phyloP scores from a whole-genome alignment of 2,113 vertebrate genomes.

The Eupsittula cactorum region DNA sequence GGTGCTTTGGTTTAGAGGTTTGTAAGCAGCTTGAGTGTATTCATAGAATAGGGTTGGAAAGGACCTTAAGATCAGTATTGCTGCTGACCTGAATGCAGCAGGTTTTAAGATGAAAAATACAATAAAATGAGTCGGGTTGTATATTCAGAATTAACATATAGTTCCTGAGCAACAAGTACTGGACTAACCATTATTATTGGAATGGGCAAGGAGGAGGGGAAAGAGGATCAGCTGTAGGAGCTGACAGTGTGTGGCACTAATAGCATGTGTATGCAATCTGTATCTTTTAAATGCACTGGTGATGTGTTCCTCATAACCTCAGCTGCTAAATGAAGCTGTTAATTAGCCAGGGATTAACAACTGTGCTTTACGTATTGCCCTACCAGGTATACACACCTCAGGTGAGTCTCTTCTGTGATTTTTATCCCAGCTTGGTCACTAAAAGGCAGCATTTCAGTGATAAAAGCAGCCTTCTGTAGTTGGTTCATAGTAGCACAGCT shows the following conservation, averaged over 20 bases:
- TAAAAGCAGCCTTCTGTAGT: rapidly evolving
- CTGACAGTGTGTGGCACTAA: not conserved
- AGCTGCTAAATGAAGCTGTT: not conserved
- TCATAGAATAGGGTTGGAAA: not conserved
- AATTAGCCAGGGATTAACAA: not conserved
- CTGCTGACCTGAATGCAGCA: not conserved
- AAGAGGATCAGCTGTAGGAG: not conserved
- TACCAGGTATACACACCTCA: not conserved
- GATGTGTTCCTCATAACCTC: not conserved
- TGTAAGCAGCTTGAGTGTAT: not conserved
- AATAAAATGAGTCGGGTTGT: not conserved
- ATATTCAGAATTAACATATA: rapidly evolving
- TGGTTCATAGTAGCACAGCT: rapidly evolving
- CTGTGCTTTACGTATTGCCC: rapidly evolving
- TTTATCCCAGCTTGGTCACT: not conserved
- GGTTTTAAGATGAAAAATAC: not conserved
- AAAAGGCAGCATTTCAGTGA: rapidly evolving
- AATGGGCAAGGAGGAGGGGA: not conserved
- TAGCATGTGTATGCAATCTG: rapidly evolving
- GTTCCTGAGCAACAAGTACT: not conserved
- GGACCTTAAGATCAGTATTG: not conserved
- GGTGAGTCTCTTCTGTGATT: not conserved
- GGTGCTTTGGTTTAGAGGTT: not conserved
- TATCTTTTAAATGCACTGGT: not conserved
- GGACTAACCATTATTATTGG: not conserved